Percentiles rank a stretch among this genome's conserved stretches.
These are phyloP conservation scores for Tenodera sinensis DNA, from an alignment of 2,888 invertebrate species.

Conservation along the genomic window DNA sequence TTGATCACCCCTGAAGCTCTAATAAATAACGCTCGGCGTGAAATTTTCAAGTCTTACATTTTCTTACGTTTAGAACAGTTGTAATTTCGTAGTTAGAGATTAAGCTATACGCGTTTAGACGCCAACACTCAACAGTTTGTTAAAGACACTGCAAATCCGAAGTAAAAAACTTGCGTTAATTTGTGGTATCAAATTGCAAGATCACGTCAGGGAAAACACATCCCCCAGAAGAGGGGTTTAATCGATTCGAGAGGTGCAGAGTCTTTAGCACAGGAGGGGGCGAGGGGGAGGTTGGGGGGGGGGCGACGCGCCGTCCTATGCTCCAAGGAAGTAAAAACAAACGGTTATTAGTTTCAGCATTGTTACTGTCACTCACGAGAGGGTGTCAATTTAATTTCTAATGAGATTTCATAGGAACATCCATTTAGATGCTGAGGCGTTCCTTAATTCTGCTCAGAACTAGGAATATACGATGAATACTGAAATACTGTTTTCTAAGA, in stretches of 20 bases:
- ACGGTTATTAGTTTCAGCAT: not conserved
- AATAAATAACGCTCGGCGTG: too few species aligned
- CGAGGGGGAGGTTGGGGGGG: too few species aligned
- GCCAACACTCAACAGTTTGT: not conserved
- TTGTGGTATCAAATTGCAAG: not conserved
- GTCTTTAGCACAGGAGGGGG: not conserved
- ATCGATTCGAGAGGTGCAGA: not conserved
- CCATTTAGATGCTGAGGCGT: too few species aligned
- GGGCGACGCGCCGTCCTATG: not conserved
- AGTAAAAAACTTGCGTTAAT: not conserved
- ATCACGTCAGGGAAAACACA: not conserved
- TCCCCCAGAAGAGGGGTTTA: not conserved
- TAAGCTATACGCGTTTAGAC: not conserved
- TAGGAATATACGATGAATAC: too few species aligned
- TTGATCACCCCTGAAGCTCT: too few species aligned
- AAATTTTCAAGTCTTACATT: too few species aligned
- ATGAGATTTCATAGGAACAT: too few species aligned
- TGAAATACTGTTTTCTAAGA: too few species aligned
- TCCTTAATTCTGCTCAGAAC: too few species aligned
- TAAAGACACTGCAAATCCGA: not conserved
- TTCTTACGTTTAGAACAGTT: too few species aligned
- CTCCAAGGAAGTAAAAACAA: not conserved
- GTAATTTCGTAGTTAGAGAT: not conserved
- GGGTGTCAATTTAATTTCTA: too few species aligned
- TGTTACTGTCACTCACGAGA: not conserved